Evolutionary conservation across 2,797 vertebrate genomes (phyloP), one percentile per base, ranked within the genome.

Genomic region (Gastrophryne carolinensis): DNA sequence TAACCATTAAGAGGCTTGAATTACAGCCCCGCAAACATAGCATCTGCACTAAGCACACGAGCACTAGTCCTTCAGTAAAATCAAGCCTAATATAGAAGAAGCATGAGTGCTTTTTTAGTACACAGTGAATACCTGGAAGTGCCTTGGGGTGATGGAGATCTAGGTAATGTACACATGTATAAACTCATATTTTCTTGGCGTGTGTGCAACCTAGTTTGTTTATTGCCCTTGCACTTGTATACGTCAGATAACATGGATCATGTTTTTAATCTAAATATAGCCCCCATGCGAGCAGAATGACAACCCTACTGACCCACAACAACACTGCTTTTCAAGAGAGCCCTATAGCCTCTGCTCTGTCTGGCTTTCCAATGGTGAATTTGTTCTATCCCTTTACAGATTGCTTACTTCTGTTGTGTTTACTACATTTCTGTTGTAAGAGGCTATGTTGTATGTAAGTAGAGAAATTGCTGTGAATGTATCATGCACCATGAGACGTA

Each of bases 131-230:
- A 93, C 90, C 86, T 95, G 86, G 95, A 95, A 84, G 91, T 90
- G 70, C 94, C 94, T 0, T 96, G 94, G 95, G 94, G 95, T 86
- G 95, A 97, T 61, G 94, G 95, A 87, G 95, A 96, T 81, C 88
- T 96, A 88, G 95, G 94, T 96, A 95, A n/a, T 80, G 73, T 86
- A 86, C 75, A 49, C 63, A 73, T 62, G 79, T n/a, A n/a, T n/a
- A n/a, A n/a, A n/a, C n/a, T n/a, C n/a, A n/a, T 12, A 1, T 2
- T 73, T 37, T 56, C 50, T 72, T 12, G 49, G 64, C 73, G 76
- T 63, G 17, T 73, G 79, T 68, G 35, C 70, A 54, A 39, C 53
- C 37, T 23, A 60, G 21, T 52, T 64, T 81, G 74, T 84, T 86
- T 87, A 82, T 37, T 34, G 76, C 79, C 75, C 49, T 65, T 8